Base-by-base conservation (phyloP, 2,797 vertebrate genomes). In the Cryptoblepharus egeriae region DNA sequence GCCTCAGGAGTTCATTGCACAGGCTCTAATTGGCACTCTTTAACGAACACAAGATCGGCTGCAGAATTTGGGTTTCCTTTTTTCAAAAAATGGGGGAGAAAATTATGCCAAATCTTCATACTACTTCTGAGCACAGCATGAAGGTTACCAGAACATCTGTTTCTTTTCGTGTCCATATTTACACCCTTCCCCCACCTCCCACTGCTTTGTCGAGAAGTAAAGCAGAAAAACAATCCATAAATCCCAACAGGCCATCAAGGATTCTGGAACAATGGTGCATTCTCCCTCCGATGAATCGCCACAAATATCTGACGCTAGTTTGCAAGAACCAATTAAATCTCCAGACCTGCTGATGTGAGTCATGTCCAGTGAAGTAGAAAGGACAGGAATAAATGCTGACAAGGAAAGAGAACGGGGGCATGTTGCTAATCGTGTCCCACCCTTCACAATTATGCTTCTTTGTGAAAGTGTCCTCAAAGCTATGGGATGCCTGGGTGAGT, bases 281-380 rank as follows among this genome's bases (percentile, higher is more conserved):
- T 79, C 77, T 84, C 71, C 64, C 26, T 52, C 70, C 68, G 30
- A 61, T 15, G 77, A 75, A 71, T 60, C 77, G 75, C 71, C 30
- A 49, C 77, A 69, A 68, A 75, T 61, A 79, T 64, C 75, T 79
- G 82, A 79, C 77, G 74, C 70, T 84, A 45, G 35, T 84, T 84
- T 79, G 82, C 82, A 79, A 79, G 37, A 79, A 67, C 77, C 82
- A 84, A 84, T 84, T 84, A 84, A 84, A 74, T 60, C 37, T 35
- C 55, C 63, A 74, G 82, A 52, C 70, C 73, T 52, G 58, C 63
- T 52, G 82, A 79, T 79, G 69, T 65, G 70, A 79, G 82, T 61
- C 55, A 4, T 75, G 63, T 32, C 77, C 77, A 84, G 70, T 61
- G 82, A 75, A 79, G 82, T 58, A 79, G 82, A 84, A 84, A 79